These are phyloP conservation scores for Pachyramphus minor DNA, from an alignment of 2,113 vertebrate species.

Conservation along the genomic window DNA sequence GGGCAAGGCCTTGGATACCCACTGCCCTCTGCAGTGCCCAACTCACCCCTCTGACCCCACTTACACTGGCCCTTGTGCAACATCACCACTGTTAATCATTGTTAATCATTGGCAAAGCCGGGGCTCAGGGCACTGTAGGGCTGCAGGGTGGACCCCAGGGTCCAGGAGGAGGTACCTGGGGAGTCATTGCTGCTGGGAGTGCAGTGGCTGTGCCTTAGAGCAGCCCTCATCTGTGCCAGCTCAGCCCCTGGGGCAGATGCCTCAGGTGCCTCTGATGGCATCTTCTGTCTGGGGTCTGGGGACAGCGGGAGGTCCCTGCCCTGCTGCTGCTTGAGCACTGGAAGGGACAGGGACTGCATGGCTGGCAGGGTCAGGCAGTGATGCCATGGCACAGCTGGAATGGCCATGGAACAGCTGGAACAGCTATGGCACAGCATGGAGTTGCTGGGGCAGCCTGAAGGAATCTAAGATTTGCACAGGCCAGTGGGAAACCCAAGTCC, in stretches of 20 bases:
- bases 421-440: not conserved
- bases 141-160: accelerated
- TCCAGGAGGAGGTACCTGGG: not conserved
- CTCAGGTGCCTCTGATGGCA: not conserved
- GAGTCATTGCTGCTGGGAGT: accelerated
- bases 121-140: not conserved
- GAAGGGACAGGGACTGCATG: not conserved
- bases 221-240: not conserved
- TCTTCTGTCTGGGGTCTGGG: not conserved
- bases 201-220: not conserved
- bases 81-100: not conserved
- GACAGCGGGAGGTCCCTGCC: not conserved
- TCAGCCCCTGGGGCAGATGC: not conserved
- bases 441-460: not conserved
- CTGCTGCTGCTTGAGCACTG: not conserved
- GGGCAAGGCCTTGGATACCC: not conserved
- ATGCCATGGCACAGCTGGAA: not conserved
- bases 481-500: not conserved
- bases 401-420: not conserved
- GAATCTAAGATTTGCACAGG: not conserved
- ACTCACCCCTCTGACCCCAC: not conserved
- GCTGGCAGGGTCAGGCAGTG: not conserved
- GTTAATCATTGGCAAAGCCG: not conserved
- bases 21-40: accelerated
- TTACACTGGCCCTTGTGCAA: not conserved